Evolutionary conservation across 2,113 vertebrate species (phyloP).

Genomic region (Zosterops borbonicus): DNA sequence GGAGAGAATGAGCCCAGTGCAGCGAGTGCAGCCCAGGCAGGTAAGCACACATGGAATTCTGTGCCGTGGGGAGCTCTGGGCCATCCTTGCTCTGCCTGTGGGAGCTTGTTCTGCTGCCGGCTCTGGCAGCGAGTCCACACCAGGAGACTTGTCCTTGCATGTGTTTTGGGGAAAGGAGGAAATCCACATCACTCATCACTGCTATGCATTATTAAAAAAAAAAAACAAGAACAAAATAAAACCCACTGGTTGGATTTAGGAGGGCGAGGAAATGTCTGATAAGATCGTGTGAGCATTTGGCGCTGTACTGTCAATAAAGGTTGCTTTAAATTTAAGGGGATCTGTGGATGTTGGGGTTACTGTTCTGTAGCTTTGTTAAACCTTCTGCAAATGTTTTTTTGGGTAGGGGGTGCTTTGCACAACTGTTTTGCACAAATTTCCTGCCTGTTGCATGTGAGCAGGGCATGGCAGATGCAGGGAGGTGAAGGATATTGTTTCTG

Average conservation of each 20-base stretch:
- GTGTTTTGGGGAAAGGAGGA: not conserved
- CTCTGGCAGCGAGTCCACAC: not conserved
- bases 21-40: constrained; percentile 64
- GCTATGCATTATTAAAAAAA: rapidly evolving
- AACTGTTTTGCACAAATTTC: not conserved
- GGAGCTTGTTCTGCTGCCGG: not conserved
- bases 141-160: not conserved
- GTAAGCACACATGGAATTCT: constrained; percentile 64
- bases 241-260: not conserved
- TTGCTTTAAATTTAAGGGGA: not conserved
- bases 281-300: not conserved
- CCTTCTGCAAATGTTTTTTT: not conserved
- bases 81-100: not conserved
- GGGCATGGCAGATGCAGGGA: not conserved
- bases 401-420: not conserved
- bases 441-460: not conserved
- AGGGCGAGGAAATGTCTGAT: not conserved
- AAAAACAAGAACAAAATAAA: too few species aligned
- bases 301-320: not conserved
- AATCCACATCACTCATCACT: not conserved
- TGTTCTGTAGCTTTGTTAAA: not conserved
- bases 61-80: not conserved
- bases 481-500: not conserved
- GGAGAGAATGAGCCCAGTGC: constrained; percentile 71
- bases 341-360: not conserved